Conservation (phyloP, 2,888 invertebrate species). For the Calameuta idolon region DNA sequence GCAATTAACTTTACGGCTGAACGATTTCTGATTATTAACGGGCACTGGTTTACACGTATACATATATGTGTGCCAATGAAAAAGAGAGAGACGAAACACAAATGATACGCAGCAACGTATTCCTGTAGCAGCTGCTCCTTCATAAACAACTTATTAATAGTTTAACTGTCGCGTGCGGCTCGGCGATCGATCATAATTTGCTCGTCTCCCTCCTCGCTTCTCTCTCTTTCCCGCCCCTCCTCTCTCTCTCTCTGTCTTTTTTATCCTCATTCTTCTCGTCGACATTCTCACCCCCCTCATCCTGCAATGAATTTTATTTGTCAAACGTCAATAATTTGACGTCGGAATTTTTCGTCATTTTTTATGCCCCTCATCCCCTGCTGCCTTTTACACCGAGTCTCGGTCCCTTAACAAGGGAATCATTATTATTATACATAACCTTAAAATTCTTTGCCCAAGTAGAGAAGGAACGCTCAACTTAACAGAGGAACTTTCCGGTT, state of each 20-base stretch:
- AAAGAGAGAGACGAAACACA: no score
- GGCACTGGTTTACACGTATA: no score
- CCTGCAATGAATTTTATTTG: not conserved
- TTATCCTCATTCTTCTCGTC: not conserved
- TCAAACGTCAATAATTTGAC: slow-evolving; percentile 17
- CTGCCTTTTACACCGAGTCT: no score
- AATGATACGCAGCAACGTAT: no score
- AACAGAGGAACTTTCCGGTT: not conserved
- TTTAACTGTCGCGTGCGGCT: not conserved
- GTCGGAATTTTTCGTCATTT: slow-evolving; percentile 1
- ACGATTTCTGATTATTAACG: no score
- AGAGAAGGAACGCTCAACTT: not conserved
- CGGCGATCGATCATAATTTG: not conserved
- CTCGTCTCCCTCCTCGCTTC: not conserved
- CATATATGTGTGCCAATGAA: no score
- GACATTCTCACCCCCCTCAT: no score
- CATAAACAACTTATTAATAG: slow-evolving; percentile 4
- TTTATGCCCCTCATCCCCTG: no score
- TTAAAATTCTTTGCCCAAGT: no score
- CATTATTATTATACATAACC: no score
- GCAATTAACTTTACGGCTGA: no score
- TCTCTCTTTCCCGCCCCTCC: not conserved
- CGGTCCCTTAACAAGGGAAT: no score
- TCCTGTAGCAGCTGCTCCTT: not conserved
- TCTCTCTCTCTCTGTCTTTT: not conserved